Base-by-base conservation (phyloP, 2,888 invertebrate species). In the Coenonympha glycerion region DNA sequence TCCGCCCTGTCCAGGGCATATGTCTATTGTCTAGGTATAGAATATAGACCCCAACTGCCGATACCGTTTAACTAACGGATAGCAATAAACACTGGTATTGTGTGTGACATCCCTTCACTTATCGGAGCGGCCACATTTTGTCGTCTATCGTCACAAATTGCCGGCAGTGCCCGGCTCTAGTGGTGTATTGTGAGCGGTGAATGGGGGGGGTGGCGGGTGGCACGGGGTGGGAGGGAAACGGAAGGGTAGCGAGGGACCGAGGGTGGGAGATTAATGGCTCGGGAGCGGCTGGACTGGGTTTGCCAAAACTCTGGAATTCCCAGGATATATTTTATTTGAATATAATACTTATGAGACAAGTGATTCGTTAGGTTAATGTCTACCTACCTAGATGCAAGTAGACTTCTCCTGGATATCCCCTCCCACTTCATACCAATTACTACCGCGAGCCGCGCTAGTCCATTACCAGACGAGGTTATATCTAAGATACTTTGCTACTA, bases 221-320 rank as follows among this genome's bases (percentile, higher is more conserved):
- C n/a, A n/a, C 50, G 49, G 49, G 52, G 54, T 53, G 58, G 57
- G 58, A 57, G 59, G 53, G 57, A 60, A n/a, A n/a, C n/a, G n/a
- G n/a, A n/a, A n/a, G n/a, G n/a, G 62, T 61, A 57, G 58, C 57
- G 59, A 56, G 58, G 64, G 68, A 57, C 58, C 57, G 59, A 56
- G 58, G 64, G 68, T 66, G 63, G 64, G 69, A 76, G 76, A 80
- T 79, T 79, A 79, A 82, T 79, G 76, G 71, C 58, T 62, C 67
- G 69, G 65, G 58, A 63, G 53, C 59, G 51, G 64, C 59, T 59
- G 66, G 6, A 40, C 3, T 9, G 26, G 9, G 26, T n/a, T 11
- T 4, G 9, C 13, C 40, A 24, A 15, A 3, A 15, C 0, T 16
- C 24, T 15, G 9, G 13, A 11, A 19, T 22, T 22, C 11, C 13